Evolutionary conservation across 2,113 vertebrate genomes (phyloP), one percentile per base, ranked within the genome.

Genomic region (Aegithalos caudatus): DNA sequence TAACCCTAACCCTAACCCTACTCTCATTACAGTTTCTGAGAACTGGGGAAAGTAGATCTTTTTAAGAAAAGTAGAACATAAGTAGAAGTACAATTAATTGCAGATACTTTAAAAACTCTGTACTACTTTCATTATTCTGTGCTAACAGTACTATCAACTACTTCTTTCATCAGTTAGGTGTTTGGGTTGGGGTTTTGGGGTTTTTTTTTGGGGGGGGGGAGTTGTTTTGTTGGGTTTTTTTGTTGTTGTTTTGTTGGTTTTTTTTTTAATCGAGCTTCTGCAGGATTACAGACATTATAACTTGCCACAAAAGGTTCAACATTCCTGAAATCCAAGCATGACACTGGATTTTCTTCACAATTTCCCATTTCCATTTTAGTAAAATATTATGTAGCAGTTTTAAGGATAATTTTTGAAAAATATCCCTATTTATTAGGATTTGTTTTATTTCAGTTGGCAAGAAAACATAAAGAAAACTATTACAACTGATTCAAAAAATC

Each of bases 401-500:
- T 64, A 88, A 70, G 87, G 60, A 81, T 50, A 93, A 83, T 29
- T 81, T 90, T 81, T 40, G 40, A 6, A 23, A 58, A 45, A 38
- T 66, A 83, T 2, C 8, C 35, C 40, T 81, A 80, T 71, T 95
- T 96, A 91, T 93, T 91, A 88, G 78, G 40, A 81, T 80, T 86
- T 70, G 24, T 40, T 89, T 94, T 66, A 94, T 84, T 96, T 84
- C 73, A 86, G 42, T 33, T 86, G 90, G 84, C 76, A 95, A 94
- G 82, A 89, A 96, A 95, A 79, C 60, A 58, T 64, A 82, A 94
- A 89, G 81, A 76, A 86, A 95, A 81, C 53, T 94, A 87, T 84
- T 93, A 88, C 21, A 78, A 78, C 37, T 67, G 58, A 84, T 92
- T 65, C 38, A 85, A 94, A 92, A 96, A 48, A 51, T 60, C 76